Percentiles rank a stretch among this genome's conserved stretches.
phyloP scores from a whole-genome alignment of 1,140 invertebrate species.

The Archegozetes longisetosus region DNA sequence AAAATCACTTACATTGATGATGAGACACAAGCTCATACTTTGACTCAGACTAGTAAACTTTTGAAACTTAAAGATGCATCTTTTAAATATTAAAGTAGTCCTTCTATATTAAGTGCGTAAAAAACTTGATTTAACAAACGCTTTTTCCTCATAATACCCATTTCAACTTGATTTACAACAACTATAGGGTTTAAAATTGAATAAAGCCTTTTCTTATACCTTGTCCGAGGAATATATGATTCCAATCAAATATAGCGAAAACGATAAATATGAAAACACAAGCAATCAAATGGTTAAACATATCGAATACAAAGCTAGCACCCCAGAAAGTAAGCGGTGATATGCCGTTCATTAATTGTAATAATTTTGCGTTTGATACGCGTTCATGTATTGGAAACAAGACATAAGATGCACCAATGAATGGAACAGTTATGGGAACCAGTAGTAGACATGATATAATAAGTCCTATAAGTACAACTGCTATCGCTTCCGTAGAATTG shows the following conservation, averaged over 20 bases:
- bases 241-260: not conserved
- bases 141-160: too few species aligned
- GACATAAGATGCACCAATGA: slow-evolving; percentile 18
- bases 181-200: too few species aligned
- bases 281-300: not conserved
- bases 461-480: not conserved
- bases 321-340: slow-evolving; percentile 15
- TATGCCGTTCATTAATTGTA: slow-evolving; percentile 21
- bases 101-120: too few species aligned
- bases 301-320: slow-evolving; percentile 20
- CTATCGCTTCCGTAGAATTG: not conserved
- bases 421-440: slow-evolving; percentile 19
- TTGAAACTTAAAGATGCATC: too few species aligned
- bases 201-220: too few species aligned
- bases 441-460: slow-evolving; percentile 6
- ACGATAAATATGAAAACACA: not conserved
- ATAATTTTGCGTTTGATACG: slow-evolving; percentile 20
- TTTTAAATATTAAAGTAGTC: too few species aligned
- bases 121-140: too few species aligned
- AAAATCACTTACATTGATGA: too few species aligned
- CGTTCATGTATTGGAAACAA: slow-evolving; percentile 20
- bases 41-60: too few species aligned
- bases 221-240: slow-evolving; percentile 6
- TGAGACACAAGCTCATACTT: too few species aligned
- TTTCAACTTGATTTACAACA: too few species aligned